A percentile compares a stretch with the other conserved stretches of the same genome.
Conservation (phyloP, 2,797 vertebrate genomes). For the Echeneis naucrates region DNA sequence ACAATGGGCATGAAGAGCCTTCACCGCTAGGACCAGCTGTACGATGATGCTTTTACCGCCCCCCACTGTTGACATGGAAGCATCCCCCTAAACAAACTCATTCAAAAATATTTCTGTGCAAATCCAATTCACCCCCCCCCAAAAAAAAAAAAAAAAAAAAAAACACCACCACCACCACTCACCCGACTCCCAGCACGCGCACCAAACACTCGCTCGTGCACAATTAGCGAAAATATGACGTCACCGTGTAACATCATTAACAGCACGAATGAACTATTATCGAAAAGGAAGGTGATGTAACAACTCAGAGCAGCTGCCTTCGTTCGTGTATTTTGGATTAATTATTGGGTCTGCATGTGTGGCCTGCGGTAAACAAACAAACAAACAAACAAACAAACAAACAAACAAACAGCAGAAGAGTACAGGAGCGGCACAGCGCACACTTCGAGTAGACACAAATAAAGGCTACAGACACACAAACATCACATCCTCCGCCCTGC, state of each 20-base stretch:
- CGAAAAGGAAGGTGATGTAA: neutral
- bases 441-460: neutral
- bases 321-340: neutral
- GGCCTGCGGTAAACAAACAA: slow-evolving; percentile 5
- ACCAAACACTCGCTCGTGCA: neutral
- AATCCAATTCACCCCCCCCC: slow-evolving; percentile 13
- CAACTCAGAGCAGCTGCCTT: neutral
- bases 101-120: slow-evolving; percentile 62
- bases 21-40: slow-evolving; percentile 30
- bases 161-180: too few relatives aligned
- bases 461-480: slow-evolving; percentile 31
- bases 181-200: neutral
- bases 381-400: slow-evolving; percentile 17
- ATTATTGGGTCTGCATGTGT: neutral
- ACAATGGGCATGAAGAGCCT: slow-evolving; percentile 34
- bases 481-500: slow-evolving; percentile 1
- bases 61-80: slow-evolving; percentile 54
- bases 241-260: slow-evolving; percentile 12
- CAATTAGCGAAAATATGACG: slow-evolving; percentile 14
- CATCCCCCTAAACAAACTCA: slow-evolving; percentile 52
- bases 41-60: slow-evolving; percentile 69
- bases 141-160: too few relatives aligned
- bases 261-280: neutral
- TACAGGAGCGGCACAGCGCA: slow-evolving; percentile 1
- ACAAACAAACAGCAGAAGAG: slow-evolving; percentile 22